Evolutionary conservation across 2,113 vertebrate species (phyloP), one percentile per base, ranked within the genome.

Genomic region (Petaurus breviceps): DNA sequence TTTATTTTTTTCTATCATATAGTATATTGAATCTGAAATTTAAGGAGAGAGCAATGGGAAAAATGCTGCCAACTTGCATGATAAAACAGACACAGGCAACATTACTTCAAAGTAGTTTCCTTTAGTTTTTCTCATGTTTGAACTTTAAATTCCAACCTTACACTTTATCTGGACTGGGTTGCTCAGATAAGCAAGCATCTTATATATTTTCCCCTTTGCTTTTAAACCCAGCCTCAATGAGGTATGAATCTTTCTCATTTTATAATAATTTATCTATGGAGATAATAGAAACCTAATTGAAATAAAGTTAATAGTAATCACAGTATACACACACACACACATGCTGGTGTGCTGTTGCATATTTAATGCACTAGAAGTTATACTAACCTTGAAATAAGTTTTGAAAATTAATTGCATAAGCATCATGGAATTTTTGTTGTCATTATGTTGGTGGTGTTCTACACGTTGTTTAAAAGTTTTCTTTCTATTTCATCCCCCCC

Each of bases 301-400:
- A 97, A 96, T 97, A 89, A 0, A 96, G 96, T 96, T 55, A 97
- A 51, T 97, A 97, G 92, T 28, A 95, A 61, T 96, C 94, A 92
- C 95, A 96, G 51, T 92, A 93, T 93, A 93, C 37, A 95, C n/a
- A 95, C 94, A 95, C 6, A 54, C 23, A 54, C 53, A 54, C 53
- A 23, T 43, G 16, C 68, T 22, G 26, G 6, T n/a, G 6, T 84
- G 11, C 68, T 84, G 19, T 77, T 77, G 16, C 37, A n/a, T n/a
- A 8, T 84, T 84, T 84, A 84, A 8, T 84, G 8, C 7, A 84
- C 68, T 43, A 84, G 68, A 23, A 84, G n/a, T 43, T 84, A 43
- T 84, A 19, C n/a, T 84, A 43, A 84, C 19, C n/a, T 43, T n/a
- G 16, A 84, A 84, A 84, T 84, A 77, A 77, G 19, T 84, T 84